Evolutionary conservation across 1,140 invertebrate genomes (phyloP), one percentile per base, ranked within the genome.

Genomic region (Drosophila kepulauana): DNA sequence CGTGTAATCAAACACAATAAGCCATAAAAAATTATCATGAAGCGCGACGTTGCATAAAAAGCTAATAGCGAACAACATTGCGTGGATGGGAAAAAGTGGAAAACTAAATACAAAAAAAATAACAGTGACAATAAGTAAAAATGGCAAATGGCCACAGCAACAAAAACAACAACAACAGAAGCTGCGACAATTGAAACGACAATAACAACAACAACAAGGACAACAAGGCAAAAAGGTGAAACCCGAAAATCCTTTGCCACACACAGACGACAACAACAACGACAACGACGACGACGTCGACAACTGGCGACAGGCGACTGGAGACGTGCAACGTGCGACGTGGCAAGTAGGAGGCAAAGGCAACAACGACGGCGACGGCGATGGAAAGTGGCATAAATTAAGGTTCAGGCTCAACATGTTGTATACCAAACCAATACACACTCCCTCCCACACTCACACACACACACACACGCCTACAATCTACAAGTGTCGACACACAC

Each of bases 1-100:
- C 85, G 85, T 89, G 84, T 84, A 89, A 87, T 87, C 85, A 85
- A 87, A 87, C 75, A 87, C 85, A 85, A 89, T 81, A 87, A 87
- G 85, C 85, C 81, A 87, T 87, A 84, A 82, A 86, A 84, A 89
- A 80, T 82, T 71, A 80, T 77, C 80, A 84, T 80, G 80, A 84
- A 58, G 35, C 58, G 72, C 58, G 59, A 35, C 38, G 64, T 49
- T 68, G 71, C 71, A 73, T 73, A 61, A 88, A 81, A 86, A 79
- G 45, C 52, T 35, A 67, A 61, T 61, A 65, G 73, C 41, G 4
- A 59, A 72, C 62, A 20, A 57, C n/a, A 25, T 3, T 13, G 41
- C 11, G 54, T 28, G 45, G 59, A 38, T n/a, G 16, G 13, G 54
- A 28, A 30, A 43, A 43, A 35, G 20, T 57, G 66, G 62, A 71